These are phyloP conservation scores for Desoria tigrina DNA, from an alignment of 2,888 invertebrate genomes.

Conservation along the genomic window DNA sequence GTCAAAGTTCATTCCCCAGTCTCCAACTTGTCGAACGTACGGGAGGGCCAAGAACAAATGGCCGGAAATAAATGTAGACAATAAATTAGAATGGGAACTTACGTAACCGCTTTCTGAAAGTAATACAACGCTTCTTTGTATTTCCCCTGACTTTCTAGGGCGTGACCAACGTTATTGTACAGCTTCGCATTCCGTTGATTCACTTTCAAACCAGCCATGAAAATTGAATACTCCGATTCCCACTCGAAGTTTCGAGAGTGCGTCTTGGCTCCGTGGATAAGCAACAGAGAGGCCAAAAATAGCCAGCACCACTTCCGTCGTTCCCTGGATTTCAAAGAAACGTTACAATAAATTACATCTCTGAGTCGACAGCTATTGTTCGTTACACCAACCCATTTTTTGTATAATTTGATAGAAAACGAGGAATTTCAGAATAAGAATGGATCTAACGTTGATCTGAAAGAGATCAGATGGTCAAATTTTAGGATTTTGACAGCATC, in stretches of 20 bases:
- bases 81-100: constrained; percentile 38
- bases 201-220: constrained; percentile 84
- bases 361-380: too few species aligned
- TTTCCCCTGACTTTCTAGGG: constrained; percentile 74
- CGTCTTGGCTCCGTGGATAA: constrained; percentile 82
- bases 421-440: too few species aligned
- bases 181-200: constrained; percentile 91
- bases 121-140: constrained; percentile 79
- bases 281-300: constrained; percentile 67
- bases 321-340: constrained; percentile 47
- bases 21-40: too few species aligned
- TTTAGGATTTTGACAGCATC: too few species aligned
- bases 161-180: constrained; percentile 96
- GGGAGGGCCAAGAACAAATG: too few species aligned
- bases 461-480: too few species aligned
- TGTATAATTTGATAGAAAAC: too few species aligned
- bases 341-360: not conserved
- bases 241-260: constrained; percentile 87
- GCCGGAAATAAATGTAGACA: too few species aligned
- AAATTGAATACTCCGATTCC: constrained; percentile 89
- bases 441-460: too few species aligned
- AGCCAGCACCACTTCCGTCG: constrained; percentile 65
- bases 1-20: too few species aligned
- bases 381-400: too few species aligned
- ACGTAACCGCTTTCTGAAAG: constrained; percentile 84